These are phyloP conservation scores for Galeopterus variegatus DNA, from an alignment of 2,113 vertebrate species.

Conservation along the genomic window DNA sequence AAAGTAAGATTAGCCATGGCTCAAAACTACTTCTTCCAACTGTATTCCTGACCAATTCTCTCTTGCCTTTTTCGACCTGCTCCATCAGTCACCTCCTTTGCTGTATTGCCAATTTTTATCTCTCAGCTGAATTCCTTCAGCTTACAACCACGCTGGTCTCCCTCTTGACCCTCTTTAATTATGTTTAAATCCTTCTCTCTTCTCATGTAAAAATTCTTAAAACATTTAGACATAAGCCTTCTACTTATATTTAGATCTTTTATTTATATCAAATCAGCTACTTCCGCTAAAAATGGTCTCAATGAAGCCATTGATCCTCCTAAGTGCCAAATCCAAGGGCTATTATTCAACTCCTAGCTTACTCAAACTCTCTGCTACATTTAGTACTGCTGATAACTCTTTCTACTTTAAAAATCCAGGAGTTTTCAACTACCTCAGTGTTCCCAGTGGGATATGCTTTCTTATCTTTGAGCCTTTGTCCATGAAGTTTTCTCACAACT, in stretches of 20 bases:
- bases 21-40: not conserved
- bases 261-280: not conserved
- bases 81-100: not conserved
- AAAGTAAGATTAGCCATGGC: not conserved
- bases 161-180: not conserved
- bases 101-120: not conserved
- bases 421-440: not conserved
- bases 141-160: not conserved
- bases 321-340: not conserved
- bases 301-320: not conserved
- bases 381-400: not conserved
- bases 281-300: not conserved
- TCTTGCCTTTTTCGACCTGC: not conserved
- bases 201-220: slow-evolving; percentile 12
- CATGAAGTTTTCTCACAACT: not conserved
- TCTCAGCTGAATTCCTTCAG: not conserved
- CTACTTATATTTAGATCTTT: not conserved
- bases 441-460: not conserved
- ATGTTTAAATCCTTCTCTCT: not conserved
- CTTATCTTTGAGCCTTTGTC: not conserved
- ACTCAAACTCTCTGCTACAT: not conserved
- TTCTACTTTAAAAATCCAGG: not conserved
- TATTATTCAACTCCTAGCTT: not conserved
- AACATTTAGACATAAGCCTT: not conserved
- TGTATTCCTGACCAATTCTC: not conserved